These are phyloP conservation scores for Gonatopus flavifemur DNA, from an alignment of 1,140 invertebrate genomes.

Conservation along the genomic window DNA sequence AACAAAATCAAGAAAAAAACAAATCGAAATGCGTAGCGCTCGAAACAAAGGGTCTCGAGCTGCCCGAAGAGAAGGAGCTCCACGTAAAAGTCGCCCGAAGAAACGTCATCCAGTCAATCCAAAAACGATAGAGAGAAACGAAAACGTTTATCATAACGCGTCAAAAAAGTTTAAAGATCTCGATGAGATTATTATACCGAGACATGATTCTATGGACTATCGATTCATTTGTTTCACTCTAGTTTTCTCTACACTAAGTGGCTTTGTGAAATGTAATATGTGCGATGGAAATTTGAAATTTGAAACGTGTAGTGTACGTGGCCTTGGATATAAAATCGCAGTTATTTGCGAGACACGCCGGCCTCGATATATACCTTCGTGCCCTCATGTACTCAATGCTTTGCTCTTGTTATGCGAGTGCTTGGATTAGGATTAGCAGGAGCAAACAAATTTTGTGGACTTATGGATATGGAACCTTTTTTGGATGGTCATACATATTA, in stretches of 20 bases:
- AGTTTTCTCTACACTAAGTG: constrained; percentile 17
- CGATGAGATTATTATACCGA: constrained; percentile 11
- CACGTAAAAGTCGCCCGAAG: no score
- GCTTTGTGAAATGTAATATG: constrained; percentile 18
- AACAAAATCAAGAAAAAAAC: no score
- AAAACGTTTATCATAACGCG: no score
- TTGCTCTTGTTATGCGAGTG: constrained; percentile 6
- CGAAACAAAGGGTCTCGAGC: no score
- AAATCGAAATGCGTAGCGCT: no score
- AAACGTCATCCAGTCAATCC: no score
- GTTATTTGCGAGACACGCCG: constrained; percentile 18
- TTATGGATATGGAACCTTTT: constrained; percentile 17
- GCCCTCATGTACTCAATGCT: constrained; percentile 13
- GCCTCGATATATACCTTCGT: constrained; percentile 10
- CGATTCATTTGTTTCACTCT: constrained; percentile 25
- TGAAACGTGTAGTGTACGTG: no score
- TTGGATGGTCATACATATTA: constrained; percentile 7
- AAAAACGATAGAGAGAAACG: no score
- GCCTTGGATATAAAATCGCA: constrained; percentile 23
- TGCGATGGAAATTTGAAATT: constrained; percentile 25
- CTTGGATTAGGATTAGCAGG: constrained; percentile 8
- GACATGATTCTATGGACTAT: constrained; percentile 14
- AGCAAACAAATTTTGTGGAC: constrained; percentile 12
- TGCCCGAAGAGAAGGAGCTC: no score
- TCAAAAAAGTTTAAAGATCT: constrained; percentile 13